Evolutionary conservation across 2,888 invertebrate species (phyloP).

Genomic region (Leptarthrus brevirostris): DNA sequence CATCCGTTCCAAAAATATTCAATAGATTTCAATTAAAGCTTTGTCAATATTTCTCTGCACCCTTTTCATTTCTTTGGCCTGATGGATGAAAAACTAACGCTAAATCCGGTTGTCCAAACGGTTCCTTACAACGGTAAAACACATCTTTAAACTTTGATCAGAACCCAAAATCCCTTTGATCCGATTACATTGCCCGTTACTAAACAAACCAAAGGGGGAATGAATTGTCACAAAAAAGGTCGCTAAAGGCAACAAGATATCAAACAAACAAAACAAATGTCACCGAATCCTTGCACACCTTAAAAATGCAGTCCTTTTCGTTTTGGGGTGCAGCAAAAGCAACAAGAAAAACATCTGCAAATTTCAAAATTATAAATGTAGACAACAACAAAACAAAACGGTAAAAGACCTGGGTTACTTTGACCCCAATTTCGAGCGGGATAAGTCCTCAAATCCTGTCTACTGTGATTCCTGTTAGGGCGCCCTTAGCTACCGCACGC

Average conservation of each 20-base stretch:
- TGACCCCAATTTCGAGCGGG: slow-evolving; percentile 40
- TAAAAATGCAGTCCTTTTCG: neutral
- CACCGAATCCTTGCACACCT: slow-evolving; percentile 13
- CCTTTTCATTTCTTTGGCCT: no score
- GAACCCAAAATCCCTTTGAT: neutral
- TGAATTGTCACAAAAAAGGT: slow-evolving; percentile 28
- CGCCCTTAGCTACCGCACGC: slow-evolving; percentile 13
- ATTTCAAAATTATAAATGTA: slow-evolving; percentile 20
- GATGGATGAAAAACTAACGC: no score
- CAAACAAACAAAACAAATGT: slow-evolving; percentile 42
- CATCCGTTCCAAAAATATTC: no score
- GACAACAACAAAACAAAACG: slow-evolving; percentile 3
- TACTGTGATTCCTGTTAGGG: slow-evolving; percentile 53
- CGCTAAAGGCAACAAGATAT: slow-evolving; percentile 42
- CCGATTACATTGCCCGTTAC: slow-evolving; percentile 24
- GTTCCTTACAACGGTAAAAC: neutral
- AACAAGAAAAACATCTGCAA: slow-evolving; percentile 49
- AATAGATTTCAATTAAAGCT: no score
- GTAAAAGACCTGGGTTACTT: slow-evolving; percentile 43
- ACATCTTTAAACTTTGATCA: neutral
- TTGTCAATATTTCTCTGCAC: no score
- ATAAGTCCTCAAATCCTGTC: slow-evolving; percentile 49
- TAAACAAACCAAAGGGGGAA: neutral
- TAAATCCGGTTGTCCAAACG: no score
- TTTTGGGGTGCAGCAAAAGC: neutral